phyloP scores from a whole-genome alignment of 2,797 vertebrate species.

The Poecilia wingei region DNA sequence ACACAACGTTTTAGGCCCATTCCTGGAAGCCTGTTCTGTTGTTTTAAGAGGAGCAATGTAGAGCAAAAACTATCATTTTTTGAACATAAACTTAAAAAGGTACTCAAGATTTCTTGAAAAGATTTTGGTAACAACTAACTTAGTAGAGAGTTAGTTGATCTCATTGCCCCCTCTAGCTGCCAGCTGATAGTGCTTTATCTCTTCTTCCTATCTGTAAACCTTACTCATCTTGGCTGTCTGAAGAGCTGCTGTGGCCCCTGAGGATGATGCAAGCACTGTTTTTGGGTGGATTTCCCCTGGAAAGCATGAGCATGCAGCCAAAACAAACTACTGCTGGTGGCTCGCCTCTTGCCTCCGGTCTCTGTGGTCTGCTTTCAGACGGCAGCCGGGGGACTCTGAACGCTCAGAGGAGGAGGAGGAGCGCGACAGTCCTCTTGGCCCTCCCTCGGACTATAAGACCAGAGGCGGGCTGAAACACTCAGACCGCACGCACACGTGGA shows the following conservation, averaged over 20 bases:
- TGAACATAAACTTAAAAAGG: background rate
- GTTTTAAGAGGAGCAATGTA: slow-evolving; percentile 4
- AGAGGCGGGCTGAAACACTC: slow-evolving; percentile 84
- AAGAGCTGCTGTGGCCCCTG: slow-evolving; percentile 27
- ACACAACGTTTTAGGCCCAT: slow-evolving; percentile 16
- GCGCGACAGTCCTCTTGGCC: slow-evolving; percentile 61
- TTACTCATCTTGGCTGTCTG: slow-evolving; percentile 20
- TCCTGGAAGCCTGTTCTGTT: slow-evolving; percentile 19
- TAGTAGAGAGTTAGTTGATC: background rate
- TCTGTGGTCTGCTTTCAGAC: slow-evolving; percentile 77
- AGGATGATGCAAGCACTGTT: slow-evolving; percentile 60
- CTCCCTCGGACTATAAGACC: slow-evolving; percentile 84
- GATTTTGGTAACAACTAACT: background rate
- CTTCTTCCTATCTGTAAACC: background rate
- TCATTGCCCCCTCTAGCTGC: background rate
- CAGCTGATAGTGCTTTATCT: slow-evolving; percentile 26
- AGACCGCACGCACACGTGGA: slow-evolving; percentile 85
- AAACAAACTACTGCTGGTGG: slow-evolving; percentile 76
- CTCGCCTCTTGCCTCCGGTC: slow-evolving; percentile 77
- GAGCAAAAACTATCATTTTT: slow-evolving; percentile 1
- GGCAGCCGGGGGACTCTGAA: slow-evolving; percentile 73
- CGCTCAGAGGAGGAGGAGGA: slow-evolving; percentile 71
- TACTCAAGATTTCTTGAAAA: background rate
- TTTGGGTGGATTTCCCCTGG: slow-evolving; percentile 72
- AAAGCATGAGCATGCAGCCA: slow-evolving; percentile 67